phyloP scores from a whole-genome alignment of 64 coral and sea anemone genomes.

The Montipora capricornis region DNA sequence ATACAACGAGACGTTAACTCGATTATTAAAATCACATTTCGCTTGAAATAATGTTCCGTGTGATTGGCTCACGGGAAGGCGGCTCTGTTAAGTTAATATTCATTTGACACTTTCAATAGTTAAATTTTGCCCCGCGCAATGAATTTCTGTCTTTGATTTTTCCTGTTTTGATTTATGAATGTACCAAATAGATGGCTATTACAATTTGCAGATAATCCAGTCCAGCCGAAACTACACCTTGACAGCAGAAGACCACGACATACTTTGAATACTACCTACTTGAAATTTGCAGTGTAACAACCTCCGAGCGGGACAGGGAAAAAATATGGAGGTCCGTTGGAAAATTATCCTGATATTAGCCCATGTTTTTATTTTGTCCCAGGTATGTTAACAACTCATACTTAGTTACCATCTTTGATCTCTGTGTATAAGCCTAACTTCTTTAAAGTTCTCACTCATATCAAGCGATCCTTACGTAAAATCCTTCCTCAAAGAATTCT shows the following conservation, averaged over 20 bases:
- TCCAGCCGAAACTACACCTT: background rate
- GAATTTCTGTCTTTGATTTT: constrained; percentile 32
- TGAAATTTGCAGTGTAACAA: background rate
- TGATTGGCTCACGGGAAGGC: background rate
- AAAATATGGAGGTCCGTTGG: background rate
- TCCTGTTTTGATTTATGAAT: constrained; percentile 25
- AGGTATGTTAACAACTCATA: background rate
- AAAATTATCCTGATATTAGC: background rate
- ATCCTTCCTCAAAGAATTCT: too few species aligned
- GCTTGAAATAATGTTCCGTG: background rate
- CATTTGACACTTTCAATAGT: background rate
- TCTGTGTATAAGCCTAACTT: too few species aligned
- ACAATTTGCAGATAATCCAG: constrained; percentile 41
- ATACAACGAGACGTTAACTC: background rate
- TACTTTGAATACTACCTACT: background rate
- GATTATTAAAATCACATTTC: constrained; percentile 17
- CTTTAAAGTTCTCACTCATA: too few species aligned
- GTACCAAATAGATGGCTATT: constrained; percentile 19
- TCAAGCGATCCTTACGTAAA: too few species aligned
- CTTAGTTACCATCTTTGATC: too few species aligned
- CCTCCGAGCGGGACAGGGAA: background rate
- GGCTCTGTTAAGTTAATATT: background rate
- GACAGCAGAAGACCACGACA: background rate
- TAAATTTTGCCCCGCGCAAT: constrained; percentile 22
- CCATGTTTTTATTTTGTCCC: background rate